A percentile compares a stretch with the other conserved stretches of the same genome.
Evolutionary conservation across 1,140 invertebrate species (phyloP).

Genomic region (Dysdera silvatica): DNA sequence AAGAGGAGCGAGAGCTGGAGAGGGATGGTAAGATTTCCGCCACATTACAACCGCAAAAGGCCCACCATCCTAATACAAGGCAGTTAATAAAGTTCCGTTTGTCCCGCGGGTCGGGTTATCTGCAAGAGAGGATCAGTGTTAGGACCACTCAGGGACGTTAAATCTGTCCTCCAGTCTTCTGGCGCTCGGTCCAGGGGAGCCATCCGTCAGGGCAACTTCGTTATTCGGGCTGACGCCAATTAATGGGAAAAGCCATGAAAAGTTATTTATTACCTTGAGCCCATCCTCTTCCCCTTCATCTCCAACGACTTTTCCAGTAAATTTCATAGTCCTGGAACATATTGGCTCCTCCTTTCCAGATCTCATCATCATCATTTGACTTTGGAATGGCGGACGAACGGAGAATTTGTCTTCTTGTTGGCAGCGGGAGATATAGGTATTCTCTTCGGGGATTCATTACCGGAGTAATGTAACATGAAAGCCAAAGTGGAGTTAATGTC

Average conservation of each 20-base stretch:
- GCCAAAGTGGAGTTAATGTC: too few relatives aligned
- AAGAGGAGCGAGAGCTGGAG: too few relatives aligned
- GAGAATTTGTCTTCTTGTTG: background rate
- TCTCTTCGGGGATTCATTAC: too few relatives aligned
- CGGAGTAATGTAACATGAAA: too few relatives aligned
- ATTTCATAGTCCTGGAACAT: background rate
- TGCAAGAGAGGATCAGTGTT: constrained; percentile 7
- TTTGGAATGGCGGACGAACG: background rate
- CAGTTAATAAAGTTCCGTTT: constrained; percentile 7
- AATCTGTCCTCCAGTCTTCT: constrained; percentile 23
- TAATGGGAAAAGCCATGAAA: background rate
- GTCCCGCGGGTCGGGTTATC: constrained; percentile 14
- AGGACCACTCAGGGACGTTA: constrained; percentile 21
- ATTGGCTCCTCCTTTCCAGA: background rate
- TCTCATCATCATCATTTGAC: background rate
- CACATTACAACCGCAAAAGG: too few relatives aligned
- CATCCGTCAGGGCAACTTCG: constrained; percentile 23
- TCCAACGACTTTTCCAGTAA: background rate
- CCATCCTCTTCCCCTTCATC: background rate
- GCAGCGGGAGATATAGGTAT: background rate
- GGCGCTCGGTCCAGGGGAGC: constrained; percentile 26
- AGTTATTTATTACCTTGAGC: background rate
- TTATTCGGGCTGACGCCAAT: too few relatives aligned
- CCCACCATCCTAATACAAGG: too few relatives aligned
- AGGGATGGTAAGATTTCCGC: too few relatives aligned